Evolutionary conservation across 1,140 invertebrate species (phyloP), one percentile per base, ranked within the genome.

Genomic region (Sycobia sp.): DNA sequence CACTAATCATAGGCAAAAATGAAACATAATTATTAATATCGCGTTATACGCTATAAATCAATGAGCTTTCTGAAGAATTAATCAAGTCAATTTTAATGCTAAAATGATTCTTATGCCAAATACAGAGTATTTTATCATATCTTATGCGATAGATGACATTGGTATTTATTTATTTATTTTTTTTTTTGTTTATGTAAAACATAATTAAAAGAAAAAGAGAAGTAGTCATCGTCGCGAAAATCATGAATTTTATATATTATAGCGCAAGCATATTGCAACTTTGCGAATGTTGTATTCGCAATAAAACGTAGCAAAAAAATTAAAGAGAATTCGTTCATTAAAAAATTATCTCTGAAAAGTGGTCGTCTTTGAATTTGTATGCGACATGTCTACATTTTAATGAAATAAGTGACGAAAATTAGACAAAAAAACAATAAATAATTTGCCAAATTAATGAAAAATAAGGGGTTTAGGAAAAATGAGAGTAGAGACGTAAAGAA

Each of bases 111-210:
- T 27, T 59, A 67, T 57, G 61, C 61, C 65, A 67, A 66, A 68
- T 61, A 59, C 43, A 70, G 39, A 62, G 60, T 57, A 67, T 68
- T 68, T 70, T 64, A 63, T 63, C 66, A 68, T 70, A 66, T 66
- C 53, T 47, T 54, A 55, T 38, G n/a, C n/a, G n/a, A n/a, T 46
- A 36, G 39, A 46, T 14, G 54, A 66, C 43, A n/a, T 50, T 62
- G 46, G 44, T 39, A 41, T n/a, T 51, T 29, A 46, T 51, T 41
- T 55, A 57, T 61, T 59, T 44, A 22, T 43, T 51, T 41, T 55
- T 61, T 61, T 59, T 44, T 29, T 43, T 38, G 49, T 49, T 41
- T n/a, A 27, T 36, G 16, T 44, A 23, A 57, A n/a, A 62, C 3
- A 57, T 29, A 32, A 51, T 56, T n/a, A 39, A 51, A 67, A 53